These are phyloP conservation scores for Papilio gigon DNA, from an alignment of 2,888 invertebrate species.

Conservation along the genomic window DNA sequence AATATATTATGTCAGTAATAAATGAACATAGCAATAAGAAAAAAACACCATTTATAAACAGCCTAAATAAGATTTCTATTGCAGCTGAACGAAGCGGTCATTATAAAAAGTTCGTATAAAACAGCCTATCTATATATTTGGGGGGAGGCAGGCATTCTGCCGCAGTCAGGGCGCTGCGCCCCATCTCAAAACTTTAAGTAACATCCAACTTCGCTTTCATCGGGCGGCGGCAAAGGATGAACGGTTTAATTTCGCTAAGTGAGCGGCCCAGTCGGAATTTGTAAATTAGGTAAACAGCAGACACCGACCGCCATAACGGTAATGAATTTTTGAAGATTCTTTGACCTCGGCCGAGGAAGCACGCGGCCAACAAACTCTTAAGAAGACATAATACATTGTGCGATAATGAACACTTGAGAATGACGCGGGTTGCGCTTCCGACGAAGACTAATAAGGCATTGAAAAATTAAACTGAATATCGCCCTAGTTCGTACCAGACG, in stretches of 20 bases:
- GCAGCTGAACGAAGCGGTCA: too few relatives aligned
- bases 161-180: not conserved
- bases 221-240: conserved; percentile 40
- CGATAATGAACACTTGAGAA: too few relatives aligned
- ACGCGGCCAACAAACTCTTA: not conserved
- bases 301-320: conserved; percentile 6
- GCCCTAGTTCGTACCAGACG: too few relatives aligned
- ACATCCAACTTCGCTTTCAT: conserved; percentile 44
- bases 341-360: not conserved
- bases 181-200: conserved; percentile 45
- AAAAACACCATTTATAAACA: too few relatives aligned
- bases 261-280: conserved; percentile 42
- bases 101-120: not conserved
- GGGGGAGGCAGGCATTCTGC: conserved; percentile 8
- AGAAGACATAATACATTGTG: not conserved
- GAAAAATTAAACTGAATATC: not conserved
- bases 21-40: too few relatives aligned
- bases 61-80: too few relatives aligned
- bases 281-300: conserved; percentile 35
- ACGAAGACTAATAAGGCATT: not conserved
- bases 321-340: conserved; percentile 22
- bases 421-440: too few relatives aligned
- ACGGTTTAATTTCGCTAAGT: conserved; percentile 51
- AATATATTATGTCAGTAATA: too few relatives aligned
- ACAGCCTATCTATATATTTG: not conserved